phyloP scores from a whole-genome alignment of 1,140 invertebrate genomes.

The Drosophila persimilis region DNA sequence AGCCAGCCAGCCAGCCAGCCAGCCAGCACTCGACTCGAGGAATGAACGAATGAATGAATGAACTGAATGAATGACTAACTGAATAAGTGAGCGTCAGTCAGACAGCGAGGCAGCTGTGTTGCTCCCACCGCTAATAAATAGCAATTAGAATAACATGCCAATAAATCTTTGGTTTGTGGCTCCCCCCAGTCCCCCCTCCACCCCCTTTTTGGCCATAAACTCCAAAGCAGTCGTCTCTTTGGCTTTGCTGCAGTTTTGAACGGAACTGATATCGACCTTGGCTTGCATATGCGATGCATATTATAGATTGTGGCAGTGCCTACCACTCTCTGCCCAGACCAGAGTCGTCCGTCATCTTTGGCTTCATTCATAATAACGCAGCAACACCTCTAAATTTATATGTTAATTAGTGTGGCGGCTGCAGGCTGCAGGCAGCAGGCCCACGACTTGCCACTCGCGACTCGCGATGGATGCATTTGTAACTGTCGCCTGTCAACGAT shows the following conservation, averaged over 20 bases:
- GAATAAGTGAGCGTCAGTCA: conserved; percentile 31
- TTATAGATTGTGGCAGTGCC: conserved; percentile 17
- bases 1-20: conserved; percentile 17
- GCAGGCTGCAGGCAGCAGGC: conserved; percentile 29
- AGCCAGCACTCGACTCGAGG: neutral
- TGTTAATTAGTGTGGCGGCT: conserved; percentile 58
- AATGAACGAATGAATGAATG: conserved; percentile 42
- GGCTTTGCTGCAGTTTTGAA: conserved; percentile 23
- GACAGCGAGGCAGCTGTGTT: conserved; percentile 16
- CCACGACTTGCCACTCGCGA: conserved; percentile 13
- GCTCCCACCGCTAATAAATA: conserved; percentile 64
- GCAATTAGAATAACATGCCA: conserved; percentile 77
- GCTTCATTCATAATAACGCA: conserved; percentile 53
- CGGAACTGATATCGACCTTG: conserved; percentile 34
- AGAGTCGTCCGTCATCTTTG: conserved; percentile 42
- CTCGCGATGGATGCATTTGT: conserved; percentile 52
- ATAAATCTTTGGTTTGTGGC: conserved; percentile 55
- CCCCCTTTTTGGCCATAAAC: conserved; percentile 60
- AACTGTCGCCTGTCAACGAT: conserved; percentile 43
- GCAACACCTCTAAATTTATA: conserved; percentile 68
- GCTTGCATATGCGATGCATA: conserved; percentile 30
- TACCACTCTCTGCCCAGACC: conserved; percentile 24
- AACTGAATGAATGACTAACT: conserved; percentile 46
- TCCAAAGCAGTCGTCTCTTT: conserved; percentile 28
- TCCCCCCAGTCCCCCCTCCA: too few relatives aligned